A percentile compares a stretch with the other conserved stretches of the same genome.
Conservation (phyloP, 2,888 invertebrate genomes). For the Lydus trimaculatus region DNA sequence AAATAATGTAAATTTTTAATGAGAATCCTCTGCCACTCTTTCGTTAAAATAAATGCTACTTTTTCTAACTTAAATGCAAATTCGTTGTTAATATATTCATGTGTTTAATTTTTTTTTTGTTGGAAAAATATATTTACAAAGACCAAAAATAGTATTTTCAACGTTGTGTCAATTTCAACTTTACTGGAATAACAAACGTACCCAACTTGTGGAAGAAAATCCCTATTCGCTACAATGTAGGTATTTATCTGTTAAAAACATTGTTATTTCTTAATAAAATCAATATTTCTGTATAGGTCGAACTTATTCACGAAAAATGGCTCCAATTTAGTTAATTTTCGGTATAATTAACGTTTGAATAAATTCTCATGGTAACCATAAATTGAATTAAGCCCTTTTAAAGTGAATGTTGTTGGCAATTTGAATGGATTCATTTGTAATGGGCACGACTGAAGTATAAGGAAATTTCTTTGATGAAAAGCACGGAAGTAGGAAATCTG, state of each 20-base stretch:
- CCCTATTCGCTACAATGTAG: too few relatives aligned
- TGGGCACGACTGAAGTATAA: background rate
- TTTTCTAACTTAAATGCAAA: background rate
- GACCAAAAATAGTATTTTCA: background rate
- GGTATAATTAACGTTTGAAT: background rate
- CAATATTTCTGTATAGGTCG: too few relatives aligned
- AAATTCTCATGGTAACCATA: background rate
- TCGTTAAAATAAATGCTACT: background rate
- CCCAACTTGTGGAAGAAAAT: too few relatives aligned
- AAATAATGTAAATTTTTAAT: background rate
- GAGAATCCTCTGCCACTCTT: background rate
- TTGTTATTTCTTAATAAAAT: too few relatives aligned
- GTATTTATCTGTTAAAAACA: too few relatives aligned
- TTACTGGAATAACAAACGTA: background rate
- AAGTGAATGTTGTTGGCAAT: background rate
- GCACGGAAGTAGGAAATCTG: background rate
- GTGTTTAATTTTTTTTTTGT: background rate
- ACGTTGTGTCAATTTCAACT: background rate
- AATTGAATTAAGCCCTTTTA: conserved; percentile 4
- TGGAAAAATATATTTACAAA: background rate
- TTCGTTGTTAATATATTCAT: background rate
- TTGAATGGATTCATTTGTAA: background rate
- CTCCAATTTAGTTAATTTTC: background rate
- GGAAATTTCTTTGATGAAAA: background rate
- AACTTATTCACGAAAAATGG: background rate